Evolutionary conservation across 2,113 vertebrate species (phyloP).

Genomic region (Mesocricetus auratus): DNA sequence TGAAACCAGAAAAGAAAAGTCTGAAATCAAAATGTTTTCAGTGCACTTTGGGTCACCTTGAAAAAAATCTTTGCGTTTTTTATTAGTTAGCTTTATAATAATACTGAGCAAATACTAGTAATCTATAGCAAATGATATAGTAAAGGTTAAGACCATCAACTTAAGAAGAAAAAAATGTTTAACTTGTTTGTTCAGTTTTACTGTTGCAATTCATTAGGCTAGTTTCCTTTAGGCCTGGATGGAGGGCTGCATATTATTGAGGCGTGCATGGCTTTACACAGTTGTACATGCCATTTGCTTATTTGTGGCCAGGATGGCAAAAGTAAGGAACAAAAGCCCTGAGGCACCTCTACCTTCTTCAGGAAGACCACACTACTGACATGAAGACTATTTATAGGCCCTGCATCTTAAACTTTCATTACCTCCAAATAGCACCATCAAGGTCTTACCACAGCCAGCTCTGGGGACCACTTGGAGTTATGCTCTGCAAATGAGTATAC

Average conservation of each 20-base stretch:
- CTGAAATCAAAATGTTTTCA: slow-evolving; percentile 39
- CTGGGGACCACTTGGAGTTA: too few species aligned
- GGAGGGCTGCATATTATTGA: too few species aligned
- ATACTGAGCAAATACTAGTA: background rate
- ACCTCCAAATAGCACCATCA: too few species aligned
- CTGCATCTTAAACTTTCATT: background rate
- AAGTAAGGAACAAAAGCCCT: background rate
- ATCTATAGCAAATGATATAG: background rate
- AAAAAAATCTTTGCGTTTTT: slow-evolving; percentile 30
- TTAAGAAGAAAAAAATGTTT: background rate
- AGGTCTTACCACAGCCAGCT: background rate
- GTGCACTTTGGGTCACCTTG: background rate
- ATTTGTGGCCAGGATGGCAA: background rate
- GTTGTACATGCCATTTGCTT: background rate
- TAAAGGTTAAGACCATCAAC: background rate
- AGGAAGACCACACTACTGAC: background rate
- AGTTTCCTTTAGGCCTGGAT: background rate
- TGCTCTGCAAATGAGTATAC: background rate
- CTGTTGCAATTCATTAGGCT: background rate
- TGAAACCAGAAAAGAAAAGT: background rate
- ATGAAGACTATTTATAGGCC: background rate
- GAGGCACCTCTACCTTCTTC: too few species aligned
- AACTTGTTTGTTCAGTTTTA: background rate
- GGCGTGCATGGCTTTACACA: background rate
- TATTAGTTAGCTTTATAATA: background rate